Evolutionary conservation across 2,888 invertebrate species (phyloP).

Genomic region (Chaitophorus viminalis): DNA sequence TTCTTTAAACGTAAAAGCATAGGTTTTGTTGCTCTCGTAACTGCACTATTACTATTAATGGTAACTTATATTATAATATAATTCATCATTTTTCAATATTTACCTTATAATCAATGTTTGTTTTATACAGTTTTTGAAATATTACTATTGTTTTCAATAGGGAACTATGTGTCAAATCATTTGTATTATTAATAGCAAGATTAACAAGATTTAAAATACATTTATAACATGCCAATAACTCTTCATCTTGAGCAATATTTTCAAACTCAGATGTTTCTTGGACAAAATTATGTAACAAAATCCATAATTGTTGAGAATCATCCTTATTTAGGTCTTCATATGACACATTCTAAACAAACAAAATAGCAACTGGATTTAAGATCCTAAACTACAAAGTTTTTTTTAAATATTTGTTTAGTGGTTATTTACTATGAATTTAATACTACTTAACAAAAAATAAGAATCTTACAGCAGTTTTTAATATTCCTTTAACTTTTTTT

Average conservation of each 20-base stretch:
- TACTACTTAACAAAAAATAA: not conserved
- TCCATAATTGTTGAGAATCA: not conserved
- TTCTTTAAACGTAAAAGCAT: too few species aligned
- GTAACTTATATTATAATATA: not conserved
- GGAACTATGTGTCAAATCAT: not conserved
- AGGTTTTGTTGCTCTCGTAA: too few species aligned
- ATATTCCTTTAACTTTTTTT: not conserved
- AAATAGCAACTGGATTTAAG: not conserved
- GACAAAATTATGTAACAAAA: constrained; percentile 9
- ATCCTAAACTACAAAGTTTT: too few species aligned
- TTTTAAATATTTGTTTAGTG: too few species aligned
- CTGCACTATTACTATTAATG: not conserved
- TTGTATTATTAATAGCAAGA: not conserved
- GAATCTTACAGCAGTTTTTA: constrained; percentile 8
- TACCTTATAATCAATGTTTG: constrained; percentile 27
- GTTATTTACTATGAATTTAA: not conserved
- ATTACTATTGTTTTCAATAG: not conserved
- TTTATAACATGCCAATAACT: not conserved
- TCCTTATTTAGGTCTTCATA: not conserved
- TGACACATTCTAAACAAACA: not conserved
- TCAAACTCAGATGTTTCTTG: not conserved
- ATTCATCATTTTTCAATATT: not conserved
- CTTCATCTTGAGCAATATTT: not conserved
- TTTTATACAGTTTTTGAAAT: constrained; percentile 12
- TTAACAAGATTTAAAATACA: constrained; percentile 11